phyloP scores from a whole-genome alignment of 2,113 vertebrate genomes.

The Chauna torquata region DNA sequence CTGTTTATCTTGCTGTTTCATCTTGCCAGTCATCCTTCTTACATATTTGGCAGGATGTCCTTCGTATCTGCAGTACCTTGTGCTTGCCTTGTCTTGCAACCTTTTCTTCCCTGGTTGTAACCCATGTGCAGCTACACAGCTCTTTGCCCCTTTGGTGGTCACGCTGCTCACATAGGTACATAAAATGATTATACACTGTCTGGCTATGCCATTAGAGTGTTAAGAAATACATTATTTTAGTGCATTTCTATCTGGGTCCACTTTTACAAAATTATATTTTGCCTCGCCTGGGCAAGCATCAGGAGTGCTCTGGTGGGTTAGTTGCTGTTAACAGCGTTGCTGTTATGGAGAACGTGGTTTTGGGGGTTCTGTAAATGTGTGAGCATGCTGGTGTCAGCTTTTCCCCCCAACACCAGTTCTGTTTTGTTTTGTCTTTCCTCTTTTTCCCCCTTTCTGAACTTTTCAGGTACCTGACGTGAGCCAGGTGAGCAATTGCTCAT shows the following conservation, averaged over 20 bases:
- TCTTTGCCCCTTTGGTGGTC: background rate
- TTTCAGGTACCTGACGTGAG: background rate
- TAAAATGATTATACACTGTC: background rate
- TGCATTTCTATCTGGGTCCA: background rate
- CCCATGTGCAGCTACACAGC: background rate
- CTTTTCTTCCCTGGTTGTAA: background rate
- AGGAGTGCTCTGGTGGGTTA: background rate
- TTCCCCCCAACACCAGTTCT: rapidly evolving
- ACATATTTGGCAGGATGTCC: background rate
- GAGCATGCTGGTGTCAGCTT: background rate
- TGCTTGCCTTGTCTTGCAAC: background rate
- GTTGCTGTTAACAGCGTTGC: background rate
- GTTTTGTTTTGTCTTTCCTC: background rate
- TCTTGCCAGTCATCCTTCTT: background rate
- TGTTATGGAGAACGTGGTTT: rapidly evolving
- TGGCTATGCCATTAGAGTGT: background rate
- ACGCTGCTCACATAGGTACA: rapidly evolving
- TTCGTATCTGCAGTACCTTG: background rate
- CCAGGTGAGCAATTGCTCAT: background rate
- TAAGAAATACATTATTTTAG: background rate
- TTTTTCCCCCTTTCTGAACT: background rate
- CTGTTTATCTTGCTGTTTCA: background rate
- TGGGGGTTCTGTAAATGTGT: background rate
- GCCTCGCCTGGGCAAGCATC: background rate
- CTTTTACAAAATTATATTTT: background rate